Conservation (phyloP, 2,113 vertebrate species). For the Spea multiplicata region DNA sequence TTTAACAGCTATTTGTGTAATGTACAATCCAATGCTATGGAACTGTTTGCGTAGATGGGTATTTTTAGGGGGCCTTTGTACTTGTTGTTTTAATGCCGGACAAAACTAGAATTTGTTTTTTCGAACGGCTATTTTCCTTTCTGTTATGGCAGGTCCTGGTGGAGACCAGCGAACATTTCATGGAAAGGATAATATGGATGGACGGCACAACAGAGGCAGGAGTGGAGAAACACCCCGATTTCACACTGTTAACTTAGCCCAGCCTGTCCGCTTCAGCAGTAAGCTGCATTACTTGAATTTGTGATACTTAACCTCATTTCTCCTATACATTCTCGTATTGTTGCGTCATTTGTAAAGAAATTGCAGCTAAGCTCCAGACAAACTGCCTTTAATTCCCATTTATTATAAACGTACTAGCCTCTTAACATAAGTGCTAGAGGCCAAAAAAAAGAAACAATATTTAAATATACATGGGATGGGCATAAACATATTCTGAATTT, state of each 20-base stretch:
- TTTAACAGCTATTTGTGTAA: too few relatives aligned
- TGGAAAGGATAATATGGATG: slow-evolving; percentile 75
- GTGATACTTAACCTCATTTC: too few relatives aligned
- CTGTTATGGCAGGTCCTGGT: slow-evolving; percentile 66
- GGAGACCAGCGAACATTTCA: slow-evolving; percentile 79
- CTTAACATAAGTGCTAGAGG: too few relatives aligned
- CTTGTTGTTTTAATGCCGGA: not conserved
- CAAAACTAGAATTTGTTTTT: not conserved
- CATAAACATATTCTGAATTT: too few relatives aligned
- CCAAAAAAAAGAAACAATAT: too few relatives aligned
- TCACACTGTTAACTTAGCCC: slow-evolving; percentile 76
- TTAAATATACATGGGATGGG: not conserved
- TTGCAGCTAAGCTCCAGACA: too few relatives aligned
- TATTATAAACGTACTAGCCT: too few relatives aligned
- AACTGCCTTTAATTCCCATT: too few relatives aligned
- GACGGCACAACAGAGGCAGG: slow-evolving; percentile 59
- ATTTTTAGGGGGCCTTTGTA: not conserved
- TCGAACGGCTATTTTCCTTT: not conserved
- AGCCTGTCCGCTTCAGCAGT: slow-evolving; percentile 94
- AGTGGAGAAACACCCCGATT: slow-evolving; percentile 67
- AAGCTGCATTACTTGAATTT: slow-evolving; percentile 63
- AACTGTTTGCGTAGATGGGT: too few relatives aligned
- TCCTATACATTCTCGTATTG: too few relatives aligned
- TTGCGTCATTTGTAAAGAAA: too few relatives aligned
- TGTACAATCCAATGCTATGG: too few relatives aligned